Evolutionary conservation across 2,797 vertebrate genomes (phyloP).

Genomic region (Mergus octosetaceus): DNA sequence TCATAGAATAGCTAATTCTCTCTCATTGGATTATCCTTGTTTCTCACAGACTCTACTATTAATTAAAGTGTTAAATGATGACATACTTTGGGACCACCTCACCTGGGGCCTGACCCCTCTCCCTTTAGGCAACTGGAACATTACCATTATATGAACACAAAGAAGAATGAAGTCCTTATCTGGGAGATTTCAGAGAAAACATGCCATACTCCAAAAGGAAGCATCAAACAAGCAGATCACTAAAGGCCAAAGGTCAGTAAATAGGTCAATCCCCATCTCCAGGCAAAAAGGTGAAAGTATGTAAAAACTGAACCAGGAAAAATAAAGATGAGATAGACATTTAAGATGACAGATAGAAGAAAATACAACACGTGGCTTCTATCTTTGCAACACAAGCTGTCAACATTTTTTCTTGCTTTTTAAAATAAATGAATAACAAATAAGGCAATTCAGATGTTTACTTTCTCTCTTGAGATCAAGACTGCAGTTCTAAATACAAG

Average conservation of each 20-base stretch:
- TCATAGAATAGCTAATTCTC: slow-evolving; percentile 14
- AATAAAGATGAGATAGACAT: background rate
- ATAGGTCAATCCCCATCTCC: background rate
- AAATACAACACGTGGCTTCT: background rate
- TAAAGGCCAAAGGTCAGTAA: background rate
- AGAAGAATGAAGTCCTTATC: background rate
- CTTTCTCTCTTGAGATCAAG: background rate
- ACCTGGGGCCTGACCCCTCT: background rate
- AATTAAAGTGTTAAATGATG: slow-evolving; percentile 20
- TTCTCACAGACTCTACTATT: background rate
- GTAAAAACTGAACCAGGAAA: background rate
- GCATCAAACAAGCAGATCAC: background rate
- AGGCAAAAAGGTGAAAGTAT: background rate
- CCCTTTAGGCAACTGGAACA: background rate
- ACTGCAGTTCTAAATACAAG: rapidly evolving
- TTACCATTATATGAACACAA: background rate
- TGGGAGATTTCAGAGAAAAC: background rate
- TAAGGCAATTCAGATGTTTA: background rate
- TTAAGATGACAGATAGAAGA: background rate
- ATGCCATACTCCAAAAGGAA: background rate
- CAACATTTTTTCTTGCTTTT: background rate
- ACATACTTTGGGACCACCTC: slow-evolving; percentile 1
- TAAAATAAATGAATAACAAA: background rate
- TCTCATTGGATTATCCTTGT: background rate
- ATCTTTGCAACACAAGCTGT: background rate